Base-by-base conservation (phyloP, 1,140 invertebrate species). In the Drosophila lacteicornis region DNA sequence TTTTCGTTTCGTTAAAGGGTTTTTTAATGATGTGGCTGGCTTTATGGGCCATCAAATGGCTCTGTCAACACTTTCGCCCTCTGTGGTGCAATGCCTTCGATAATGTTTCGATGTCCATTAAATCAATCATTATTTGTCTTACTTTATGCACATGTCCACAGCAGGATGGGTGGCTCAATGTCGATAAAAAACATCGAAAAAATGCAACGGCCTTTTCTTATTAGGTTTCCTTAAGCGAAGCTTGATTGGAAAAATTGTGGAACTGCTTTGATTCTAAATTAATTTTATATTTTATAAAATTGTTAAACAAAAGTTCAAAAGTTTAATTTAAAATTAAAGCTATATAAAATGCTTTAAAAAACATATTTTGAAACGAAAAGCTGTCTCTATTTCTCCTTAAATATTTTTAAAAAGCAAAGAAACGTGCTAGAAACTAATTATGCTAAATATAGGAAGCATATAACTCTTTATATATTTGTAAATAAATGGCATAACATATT, bases 1-100 rank as follows among this genome's bases (percentile, higher is more conserved):
- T 76, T 69, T 61, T 59, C 55, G 22, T 38, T 61, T 58, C 12
- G 51, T 46, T 65, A 61, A 71, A 70, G 76, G 76, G 75, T 79
- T 79, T 88, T 88, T 90, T 87, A 90, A 87, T 87, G 84, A 79
- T 87, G 85, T 84, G 85, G 81, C 74, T 71, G 69, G 33, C 74
- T 87, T 87, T 90, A 87, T 79, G 85, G 38, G 50, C 80, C 82
- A 79, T 88, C 75, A 82, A 86, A 80, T 83, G 67, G 76, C 56
- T 73, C 80, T 77, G 74, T 86, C 83, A 77, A 69, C 83, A 80
- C 84, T 49, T 49, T 57, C 9, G 49, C 49, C 38, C 47, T 47
- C 55, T 33, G 79, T 80, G 78, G 82, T 55, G 84, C 84, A 88
- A 84, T 84, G 80, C 62, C 43, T 56, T 66, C 50, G 84, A 87